phyloP scores from a whole-genome alignment of 2,888 invertebrate genomes.

The Mantis religiosa region DNA sequence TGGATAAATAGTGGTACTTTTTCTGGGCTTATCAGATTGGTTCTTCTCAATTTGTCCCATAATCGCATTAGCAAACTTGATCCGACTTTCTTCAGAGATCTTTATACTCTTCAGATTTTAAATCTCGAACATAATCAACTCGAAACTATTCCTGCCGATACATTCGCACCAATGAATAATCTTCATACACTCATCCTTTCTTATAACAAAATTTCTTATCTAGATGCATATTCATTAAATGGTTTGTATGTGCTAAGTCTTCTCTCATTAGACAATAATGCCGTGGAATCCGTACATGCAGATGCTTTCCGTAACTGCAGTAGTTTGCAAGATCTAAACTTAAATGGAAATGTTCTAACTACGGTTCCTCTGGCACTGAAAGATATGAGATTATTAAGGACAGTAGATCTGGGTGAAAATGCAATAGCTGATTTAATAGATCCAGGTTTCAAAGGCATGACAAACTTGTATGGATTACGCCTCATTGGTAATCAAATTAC shows the following conservation, averaged over 20 bases:
- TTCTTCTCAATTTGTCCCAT: constrained; percentile 79
- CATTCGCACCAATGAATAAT: constrained; percentile 88
- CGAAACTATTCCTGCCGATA: constrained; percentile 78
- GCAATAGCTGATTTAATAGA: constrained; percentile 75
- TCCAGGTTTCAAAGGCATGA: constrained; percentile 77
- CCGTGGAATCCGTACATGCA: constrained; percentile 75
- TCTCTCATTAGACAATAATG: constrained; percentile 81
- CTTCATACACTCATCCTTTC: constrained; percentile 83
- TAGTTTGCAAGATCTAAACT: constrained; percentile 82
- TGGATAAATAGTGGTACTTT: constrained; percentile 85
- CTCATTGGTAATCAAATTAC: constrained; percentile 84
- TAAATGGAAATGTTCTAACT: constrained; percentile 81
- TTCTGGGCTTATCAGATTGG: constrained; percentile 81
- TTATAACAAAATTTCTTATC: constrained; percentile 77
- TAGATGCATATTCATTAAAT: constrained; percentile 82
- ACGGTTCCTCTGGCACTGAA: constrained; percentile 75
- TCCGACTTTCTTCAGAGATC: constrained; percentile 76
- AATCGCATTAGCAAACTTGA: constrained; percentile 78
- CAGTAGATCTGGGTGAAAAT: constrained; percentile 89
- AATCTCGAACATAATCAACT: constrained; percentile 81
- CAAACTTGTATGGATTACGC: constrained; percentile 79
- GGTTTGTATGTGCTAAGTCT: constrained; percentile 83
- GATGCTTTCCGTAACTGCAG: constrained; percentile 89
- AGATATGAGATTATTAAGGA: constrained; percentile 80
- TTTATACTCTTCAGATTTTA: constrained; percentile 80